phyloP scores from a whole-genome alignment of 2,888 invertebrate species.

The Tenthredo distinguenda region DNA sequence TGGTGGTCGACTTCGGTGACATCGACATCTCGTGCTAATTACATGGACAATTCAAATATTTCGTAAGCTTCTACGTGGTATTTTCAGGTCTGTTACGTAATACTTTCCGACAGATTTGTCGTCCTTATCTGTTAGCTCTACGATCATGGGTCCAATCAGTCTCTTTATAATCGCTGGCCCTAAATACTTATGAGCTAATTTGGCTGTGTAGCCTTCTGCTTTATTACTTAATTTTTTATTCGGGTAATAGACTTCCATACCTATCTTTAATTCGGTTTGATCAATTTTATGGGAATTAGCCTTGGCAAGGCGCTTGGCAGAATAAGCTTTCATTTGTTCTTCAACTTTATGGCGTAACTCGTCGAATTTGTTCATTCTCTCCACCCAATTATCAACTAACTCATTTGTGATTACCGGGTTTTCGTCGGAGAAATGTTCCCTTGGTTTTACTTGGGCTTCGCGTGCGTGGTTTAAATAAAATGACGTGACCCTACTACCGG shows the following conservation, averaged over 20 bases:
- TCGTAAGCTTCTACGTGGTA: slow-evolving; percentile 1
- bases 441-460: slow-evolving; percentile 40
- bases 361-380: slow-evolving; percentile 8
- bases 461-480: slow-evolving; percentile 58
- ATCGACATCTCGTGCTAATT: neutral
- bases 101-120: slow-evolving; percentile 17
- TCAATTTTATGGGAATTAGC: neutral
- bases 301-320: neutral
- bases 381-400: neutral
- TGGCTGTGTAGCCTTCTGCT: slow-evolving; percentile 28
- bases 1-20: neutral
- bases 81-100: slow-evolving; percentile 34
- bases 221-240: slow-evolving; percentile 35
- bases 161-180: slow-evolving; percentile 20
- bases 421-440: neutral
- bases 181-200: neutral
- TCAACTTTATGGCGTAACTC: slow-evolving; percentile 10
- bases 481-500: slow-evolving; percentile 53
- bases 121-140: slow-evolving; percentile 12
- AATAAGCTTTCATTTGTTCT: neutral
- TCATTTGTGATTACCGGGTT: slow-evolving; percentile 28
- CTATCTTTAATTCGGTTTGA: slow-evolving; percentile 5
- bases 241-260: slow-evolving; percentile 23
- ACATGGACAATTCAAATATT: neutral
- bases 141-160: slow-evolving; percentile 10